Percentiles rank a stretch among this genome's conserved stretches.
Evolutionary conservation across 2,113 vertebrate species (phyloP).

Genomic region (Melanotaenia duboulayi): DNA sequence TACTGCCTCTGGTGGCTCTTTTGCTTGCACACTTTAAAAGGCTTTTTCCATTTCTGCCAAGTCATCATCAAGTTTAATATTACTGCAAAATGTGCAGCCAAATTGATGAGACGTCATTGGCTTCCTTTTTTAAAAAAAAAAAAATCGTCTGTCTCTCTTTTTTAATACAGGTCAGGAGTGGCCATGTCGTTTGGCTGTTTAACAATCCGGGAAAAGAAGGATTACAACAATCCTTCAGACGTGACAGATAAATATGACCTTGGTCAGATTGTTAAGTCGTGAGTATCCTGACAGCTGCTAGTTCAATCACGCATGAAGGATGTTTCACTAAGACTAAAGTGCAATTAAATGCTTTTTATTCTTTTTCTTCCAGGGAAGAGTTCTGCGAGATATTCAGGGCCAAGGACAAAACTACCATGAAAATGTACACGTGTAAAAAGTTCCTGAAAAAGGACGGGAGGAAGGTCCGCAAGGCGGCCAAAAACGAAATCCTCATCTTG

Average conservation of each 20-base stretch:
- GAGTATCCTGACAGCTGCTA: conserved; percentile 73
- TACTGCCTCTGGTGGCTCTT: conserved; percentile 36
- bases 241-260: conserved; percentile 99
- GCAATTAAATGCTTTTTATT: conserved; percentile 38
- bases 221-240: conserved; percentile 96
- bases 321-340: conserved; percentile 3
- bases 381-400: conserved; percentile 99
- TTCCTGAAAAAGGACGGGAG: conserved; percentile 97
- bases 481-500: conserved; percentile 97
- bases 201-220: conserved; percentile 97
- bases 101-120: conserved; percentile 5
- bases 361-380: conserved; percentile 88
- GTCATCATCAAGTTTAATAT: conserved; percentile 38
- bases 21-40: conserved; percentile 16
- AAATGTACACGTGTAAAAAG: conserved; percentile 97
- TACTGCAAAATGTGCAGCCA: conserved; percentile 14
- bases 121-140: conserved; percentile 11
- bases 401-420: conserved; percentile 94
- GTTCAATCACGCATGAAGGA: neutral
- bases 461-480: conserved; percentile 96
- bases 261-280: conserved; percentile 98
- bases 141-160: conserved; percentile 3
- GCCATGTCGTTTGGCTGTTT: conserved; percentile 99
- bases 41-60: conserved; percentile 31
- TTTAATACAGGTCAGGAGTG: conserved; percentile 81